Conservation (phyloP, 1,140 invertebrate genomes). For the Bombus vancouverensis region DNA sequence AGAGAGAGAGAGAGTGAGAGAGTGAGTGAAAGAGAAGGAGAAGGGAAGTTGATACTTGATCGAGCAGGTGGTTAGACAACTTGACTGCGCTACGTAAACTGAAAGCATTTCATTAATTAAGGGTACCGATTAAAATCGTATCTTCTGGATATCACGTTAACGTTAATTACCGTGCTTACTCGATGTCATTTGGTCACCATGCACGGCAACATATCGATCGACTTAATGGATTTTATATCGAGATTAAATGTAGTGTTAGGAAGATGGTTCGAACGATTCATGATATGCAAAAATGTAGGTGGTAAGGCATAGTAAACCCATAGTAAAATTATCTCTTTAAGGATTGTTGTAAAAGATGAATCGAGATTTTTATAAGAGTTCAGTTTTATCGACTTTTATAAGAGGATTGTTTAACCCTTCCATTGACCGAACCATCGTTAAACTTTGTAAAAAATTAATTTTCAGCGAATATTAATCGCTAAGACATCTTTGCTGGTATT, state of each 20-base stretch:
- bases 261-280: not conserved
- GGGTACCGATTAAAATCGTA: slow-evolving; percentile 40
- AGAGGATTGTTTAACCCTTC: not conserved
- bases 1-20: too few species aligned
- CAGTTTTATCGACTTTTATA: not conserved
- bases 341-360: too few species aligned
- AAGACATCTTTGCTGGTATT: too few species aligned
- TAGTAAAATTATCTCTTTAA: too few species aligned
- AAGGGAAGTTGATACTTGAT: slow-evolving; percentile 29
- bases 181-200: not conserved
- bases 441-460: too few species aligned
- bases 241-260: not conserved
- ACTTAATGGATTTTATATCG: not conserved
- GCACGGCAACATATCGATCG: not conserved
- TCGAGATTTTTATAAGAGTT: not conserved
- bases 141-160: not conserved
- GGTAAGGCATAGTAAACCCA: not conserved
- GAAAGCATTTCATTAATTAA: slow-evolving; percentile 46
- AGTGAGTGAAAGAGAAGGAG: too few species aligned
- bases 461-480: too few species aligned
- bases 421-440: not conserved
- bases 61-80: slow-evolving; percentile 50
- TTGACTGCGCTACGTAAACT: slow-evolving; percentile 35
- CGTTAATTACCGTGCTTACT: slow-evolving; percentile 13
- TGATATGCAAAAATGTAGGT: not conserved